Base-by-base conservation (phyloP, 1,140 invertebrate genomes). In the Papilio xuthus region DNA sequence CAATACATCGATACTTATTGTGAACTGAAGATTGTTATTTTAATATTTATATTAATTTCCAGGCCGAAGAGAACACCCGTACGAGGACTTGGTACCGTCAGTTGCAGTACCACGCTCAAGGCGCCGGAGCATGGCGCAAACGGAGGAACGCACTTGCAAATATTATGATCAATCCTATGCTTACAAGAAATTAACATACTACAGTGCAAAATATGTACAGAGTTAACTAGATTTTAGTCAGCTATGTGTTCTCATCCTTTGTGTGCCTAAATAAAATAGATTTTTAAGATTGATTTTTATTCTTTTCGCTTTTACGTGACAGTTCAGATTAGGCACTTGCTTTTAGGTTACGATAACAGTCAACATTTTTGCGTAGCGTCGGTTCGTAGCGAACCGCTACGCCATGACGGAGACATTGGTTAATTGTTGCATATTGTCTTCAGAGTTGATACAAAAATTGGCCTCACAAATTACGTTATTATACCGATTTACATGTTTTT, bases 81-180 rank as follows among this genome's bases (percentile, higher is more conserved):
- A 98, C 98, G 0, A 96, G 96, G 84, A 95, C 96, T 28, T 99
- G 98, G 98, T 97, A 98, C 92, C 96, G 96, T 32, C 97, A 98
- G 82, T 93, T 99, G 18, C 97, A 98, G 90, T 97, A 97, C 87
- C 97, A 98, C 88, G 97, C 97, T 13, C 97, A 98, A 90, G 97
- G 97, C 60, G 96, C 99, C 69, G 98, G 98, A 50, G 96, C 97
- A 15, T 99, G 98, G 98, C 95, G 98, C 79, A 97, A 97, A 92
- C 94, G 98, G 85, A 95, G 98, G 23, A 98, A 98, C 86, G 98
- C 98, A 1, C 94, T 99, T 79, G 98, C 98, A 44, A 99, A 99
- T 92, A 99, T 99, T 80, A 99, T 99, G 98, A 98, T 98, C 85
- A 98, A 98, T 89, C 97, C 97, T 37, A 97, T 97, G 96, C 94